A percentile compares a stretch with the other conserved stretches of the same genome.
Conservation (phyloP, 1,140 invertebrate species). For the Dermatophagoides farinae region DNA sequence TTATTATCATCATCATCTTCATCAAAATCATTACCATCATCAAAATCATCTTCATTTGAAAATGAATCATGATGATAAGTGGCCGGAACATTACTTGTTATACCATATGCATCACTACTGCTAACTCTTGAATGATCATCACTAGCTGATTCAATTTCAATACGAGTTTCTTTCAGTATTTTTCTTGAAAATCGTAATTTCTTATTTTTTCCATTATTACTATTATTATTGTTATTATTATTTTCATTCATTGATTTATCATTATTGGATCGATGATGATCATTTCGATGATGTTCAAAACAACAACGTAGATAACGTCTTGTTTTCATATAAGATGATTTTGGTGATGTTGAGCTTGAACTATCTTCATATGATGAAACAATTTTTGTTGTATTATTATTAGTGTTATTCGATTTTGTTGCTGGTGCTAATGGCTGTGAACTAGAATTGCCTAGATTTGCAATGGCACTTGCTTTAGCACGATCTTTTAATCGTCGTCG, state of each 20-base stretch:
- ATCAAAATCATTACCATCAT: too few relatives aligned
- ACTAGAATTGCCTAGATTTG: constrained; percentile 28
- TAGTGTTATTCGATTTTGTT: not conserved
- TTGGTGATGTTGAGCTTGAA: not conserved
- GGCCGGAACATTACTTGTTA: not conserved
- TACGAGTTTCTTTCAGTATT: not conserved
- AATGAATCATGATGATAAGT: too few relatives aligned
- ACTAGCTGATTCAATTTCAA: constrained; percentile 10
- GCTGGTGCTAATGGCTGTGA: not conserved
- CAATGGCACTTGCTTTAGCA: constrained; percentile 22
- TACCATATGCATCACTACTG: not conserved
- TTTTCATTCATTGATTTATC: not conserved
- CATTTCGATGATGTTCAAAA: not conserved
- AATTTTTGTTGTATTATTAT: not conserved
- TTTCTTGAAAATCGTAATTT: not conserved
- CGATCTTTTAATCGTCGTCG: constrained; percentile 57
- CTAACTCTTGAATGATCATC: constrained; percentile 1
- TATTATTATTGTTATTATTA: not conserved
- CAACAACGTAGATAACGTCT: not conserved
- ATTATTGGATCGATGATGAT: not conserved
- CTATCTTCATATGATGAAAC: constrained; percentile 3
- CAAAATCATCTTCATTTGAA: too few relatives aligned
- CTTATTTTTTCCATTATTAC: not conserved
- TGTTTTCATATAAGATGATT: not conserved
- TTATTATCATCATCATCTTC: too few relatives aligned